Evolutionary conservation across 2,113 vertebrate species (phyloP), one percentile per base, ranked within the genome.

Genomic region (Ptyas mucosa): DNA sequence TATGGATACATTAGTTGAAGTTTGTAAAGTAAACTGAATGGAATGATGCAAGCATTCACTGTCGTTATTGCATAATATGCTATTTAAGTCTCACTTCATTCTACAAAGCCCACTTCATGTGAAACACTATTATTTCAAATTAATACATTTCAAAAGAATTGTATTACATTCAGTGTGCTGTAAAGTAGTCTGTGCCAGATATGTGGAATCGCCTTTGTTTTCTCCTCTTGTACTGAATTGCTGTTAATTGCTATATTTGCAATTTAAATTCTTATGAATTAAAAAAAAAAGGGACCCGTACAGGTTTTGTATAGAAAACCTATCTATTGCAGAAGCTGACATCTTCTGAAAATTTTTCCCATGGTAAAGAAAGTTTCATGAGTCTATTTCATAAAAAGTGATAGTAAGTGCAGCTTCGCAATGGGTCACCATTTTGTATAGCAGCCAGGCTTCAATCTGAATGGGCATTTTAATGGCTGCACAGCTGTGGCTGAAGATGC

Each of bases 61-160:
- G 39, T 57, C 8, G 7, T 46, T 54, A 75, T 91, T 91, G 88
- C 39, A 90, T 91, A 93, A 75, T 52, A 88, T 34, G n/a, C 58
- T 69, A 88, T 93, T 91, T 91, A 91, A 88, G 88, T 88, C 85
- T 87, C 55, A 10, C 92, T 88, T 39, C 26, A 87, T 91, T 54
- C 53, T 88, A 88, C 52, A 88, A 88, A 88, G 85, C 39, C 85
- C 61, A 93, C 89, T 88, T 91, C 89, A 57, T 57, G 57, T 93
- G 89, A 91, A 93, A 53, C 88, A 43, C 49, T 90, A 46, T 90
- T 88, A 91, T 93, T 93, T 93, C 85, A 87, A 88, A 88, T 93
- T 87, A 93, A 93, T 91, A 87, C 58, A 91, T 91, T 93, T 91
- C 86, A 91, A 52, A 90, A 91, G 85, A 55, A 91, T 88, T 88